Evolutionary conservation across 2,797 vertebrate genomes (phyloP), one percentile per base, ranked within the genome.

Genomic region (Eleutherodactylus coqui): DNA sequence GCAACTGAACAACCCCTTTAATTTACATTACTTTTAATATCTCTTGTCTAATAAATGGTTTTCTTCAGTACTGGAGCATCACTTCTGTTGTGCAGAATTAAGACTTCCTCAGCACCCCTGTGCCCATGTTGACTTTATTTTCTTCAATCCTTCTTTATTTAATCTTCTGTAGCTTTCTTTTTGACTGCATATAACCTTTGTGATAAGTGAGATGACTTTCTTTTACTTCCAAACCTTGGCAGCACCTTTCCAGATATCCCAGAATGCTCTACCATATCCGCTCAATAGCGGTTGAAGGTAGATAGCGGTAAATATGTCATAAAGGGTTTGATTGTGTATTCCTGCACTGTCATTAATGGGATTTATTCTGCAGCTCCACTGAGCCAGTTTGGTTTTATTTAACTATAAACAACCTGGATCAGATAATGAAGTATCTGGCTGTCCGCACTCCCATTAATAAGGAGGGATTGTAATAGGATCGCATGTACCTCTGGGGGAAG

Each of bases 321-420:
- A 87, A 84, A 64, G 32, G 67, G 53, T 75, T 67, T 87, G 86
- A 87, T 87, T 84, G 86, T 75, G 82, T 87, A 84, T 87, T 83
- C 82, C 86, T 75, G 86, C 76, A 11, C 32, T 75, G 76, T 80
- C 86, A 84, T 87, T 84, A 87, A 75, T 72, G 55, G 76, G 86
- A 87, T 87, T 87, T 87, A 83, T 83, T 83, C 75, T 34, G 29
- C 64, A 17, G 80, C 80, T 73, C 49, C 75, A 60, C 81, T n/a
- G 38, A 87, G 81, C 81, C 55, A 34, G 75, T 53, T 87, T 79
- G 34, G 82, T 84, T 87, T 87, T 87, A 87, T 84, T 87, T 87
- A 84, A 87, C 82, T 80, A 84, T 84, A 84, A 84, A 87, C 82
- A 87, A 87, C 82, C 82, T 87, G 86, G 82, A 87, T 84, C 86